Base-by-base conservation (phyloP, 2,113 vertebrate genomes). In the Calonectris borealis region DNA sequence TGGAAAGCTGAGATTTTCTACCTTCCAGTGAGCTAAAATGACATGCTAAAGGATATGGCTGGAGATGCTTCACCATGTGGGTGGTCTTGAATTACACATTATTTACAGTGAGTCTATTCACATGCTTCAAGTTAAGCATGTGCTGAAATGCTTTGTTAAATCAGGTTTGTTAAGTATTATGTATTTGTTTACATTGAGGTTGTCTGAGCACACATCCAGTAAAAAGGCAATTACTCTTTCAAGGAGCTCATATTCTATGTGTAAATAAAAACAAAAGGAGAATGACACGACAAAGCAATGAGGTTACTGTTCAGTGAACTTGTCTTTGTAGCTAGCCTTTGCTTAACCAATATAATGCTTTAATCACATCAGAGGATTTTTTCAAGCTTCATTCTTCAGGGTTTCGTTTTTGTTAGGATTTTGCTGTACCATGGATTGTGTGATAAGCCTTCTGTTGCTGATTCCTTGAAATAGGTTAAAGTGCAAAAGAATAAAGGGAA, bases 101-200 rank as follows among this genome's bases (percentile, higher is more conserved):
- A 73, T 70, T 93, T 83, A 31, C n/a, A 38, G 24, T 21, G 77
- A 66, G 15, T 57, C 51, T 88, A 6, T 73, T 77, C 64, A 62
- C 25, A 7, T 62, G 42, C 51, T 94, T 81, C 31, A 80, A 90
- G 32, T 81, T 88, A 89, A 86, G 57, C n/a, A n/a, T 52, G 48
- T 83, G 69, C 60, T 93, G 80, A 92, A 92, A 84, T 75, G 21
- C 42, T 93, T 87, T 89, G 60, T 78, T 89, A 71, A 78, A 68
- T 86, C n/a, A 29, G 27, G 18, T 17, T 62, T 77, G 13, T 78
- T 62, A 36, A 16, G 8, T 49, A 31, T 78, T 73, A 22, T 5
- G 7, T 42, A 12, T 72, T 86, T 52, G 34, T 83, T 82, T 72
- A 62, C 49, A 8, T 14, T 64, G 61, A 93, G 10, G 9, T 40